Conservation (phyloP, 2,888 invertebrate genomes). For the Glaucopsyche alexis region DNA sequence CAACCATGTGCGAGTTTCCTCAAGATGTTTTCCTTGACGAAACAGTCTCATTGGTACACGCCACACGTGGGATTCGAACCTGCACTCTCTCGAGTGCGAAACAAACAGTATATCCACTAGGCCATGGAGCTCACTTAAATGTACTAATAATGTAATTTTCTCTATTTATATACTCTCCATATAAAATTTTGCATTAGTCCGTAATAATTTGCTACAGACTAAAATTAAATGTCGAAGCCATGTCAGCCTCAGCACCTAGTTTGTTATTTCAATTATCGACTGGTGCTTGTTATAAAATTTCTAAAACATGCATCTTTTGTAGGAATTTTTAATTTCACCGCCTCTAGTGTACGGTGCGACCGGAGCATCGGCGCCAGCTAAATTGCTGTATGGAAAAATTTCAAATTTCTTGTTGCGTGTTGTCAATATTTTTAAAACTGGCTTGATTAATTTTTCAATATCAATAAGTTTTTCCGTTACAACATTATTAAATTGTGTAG, state of each 20-base stretch:
- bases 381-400: constrained; percentile 21
- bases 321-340: constrained; percentile 48
- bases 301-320: constrained; percentile 57
- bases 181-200: constrained; percentile 41
- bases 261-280: constrained; percentile 74
- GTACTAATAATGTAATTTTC: not conserved
- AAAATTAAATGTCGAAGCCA: constrained; percentile 75
- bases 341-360: constrained; percentile 37
- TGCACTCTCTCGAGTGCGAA: too few species aligned
- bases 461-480: not conserved
- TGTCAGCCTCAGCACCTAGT: constrained; percentile 61
- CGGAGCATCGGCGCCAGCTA: constrained; percentile 31
- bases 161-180: not conserved
- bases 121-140: too few species aligned
- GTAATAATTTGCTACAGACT: constrained; percentile 59
- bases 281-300: constrained; percentile 59
- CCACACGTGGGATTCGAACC: too few species aligned
- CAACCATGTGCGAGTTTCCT: too few species aligned
- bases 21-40: too few species aligned
- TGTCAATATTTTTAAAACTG: constrained; percentile 21
- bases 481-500: not conserved
- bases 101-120: too few species aligned
- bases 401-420: constrained; percentile 24
- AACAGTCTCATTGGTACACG: too few species aligned
- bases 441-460: constrained; percentile 25